A percentile compares a stretch with the other conserved stretches of the same genome.
These are phyloP conservation scores for Rotaria macrura DNA, from an alignment of 2,888 invertebrate species.

Conservation along the genomic window DNA sequence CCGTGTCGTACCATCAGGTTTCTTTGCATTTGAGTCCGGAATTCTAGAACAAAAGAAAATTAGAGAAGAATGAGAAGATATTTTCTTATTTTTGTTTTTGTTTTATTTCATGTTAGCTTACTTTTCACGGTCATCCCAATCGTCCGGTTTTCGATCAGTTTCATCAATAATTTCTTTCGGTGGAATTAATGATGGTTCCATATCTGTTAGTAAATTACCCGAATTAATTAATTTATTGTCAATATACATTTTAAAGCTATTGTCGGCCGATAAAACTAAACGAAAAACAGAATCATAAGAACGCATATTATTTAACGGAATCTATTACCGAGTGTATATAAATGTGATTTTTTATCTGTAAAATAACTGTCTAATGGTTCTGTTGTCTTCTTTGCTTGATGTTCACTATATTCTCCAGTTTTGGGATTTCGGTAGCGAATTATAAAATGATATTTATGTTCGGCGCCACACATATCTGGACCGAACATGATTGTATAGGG, in stretches of 20 bases:
- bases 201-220: slow-evolving; percentile 75
- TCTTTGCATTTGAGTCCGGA: slow-evolving; percentile 71
- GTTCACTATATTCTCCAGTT: slow-evolving; percentile 78
- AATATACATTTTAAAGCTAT: slow-evolving; percentile 66
- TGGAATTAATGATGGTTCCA: slow-evolving; percentile 85
- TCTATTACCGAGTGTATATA: slow-evolving; percentile 61
- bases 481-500: slow-evolving; percentile 99
- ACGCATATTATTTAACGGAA: background rate
- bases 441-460: slow-evolving; percentile 77
- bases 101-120: slow-evolving; percentile 41
- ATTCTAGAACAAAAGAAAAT: slow-evolving; percentile 53
- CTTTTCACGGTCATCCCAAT: slow-evolving; percentile 90
- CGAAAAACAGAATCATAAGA: slow-evolving; percentile 32
- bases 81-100: no score
- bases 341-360: slow-evolving; percentile 81
- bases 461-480: slow-evolving; percentile 94
- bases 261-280: slow-evolving; percentile 64
- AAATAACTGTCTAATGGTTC: slow-evolving; percentile 56
- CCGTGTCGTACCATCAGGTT: slow-evolving; percentile 59
- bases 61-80: background rate
- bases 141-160: slow-evolving; percentile 65
- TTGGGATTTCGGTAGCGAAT: slow-evolving; percentile 86
- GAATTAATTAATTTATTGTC: slow-evolving; percentile 71
- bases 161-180: slow-evolving; percentile 86
- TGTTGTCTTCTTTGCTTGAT: slow-evolving; percentile 81